Conservation (phyloP, 2,797 vertebrate genomes). For the Chelon auratus region DNA sequence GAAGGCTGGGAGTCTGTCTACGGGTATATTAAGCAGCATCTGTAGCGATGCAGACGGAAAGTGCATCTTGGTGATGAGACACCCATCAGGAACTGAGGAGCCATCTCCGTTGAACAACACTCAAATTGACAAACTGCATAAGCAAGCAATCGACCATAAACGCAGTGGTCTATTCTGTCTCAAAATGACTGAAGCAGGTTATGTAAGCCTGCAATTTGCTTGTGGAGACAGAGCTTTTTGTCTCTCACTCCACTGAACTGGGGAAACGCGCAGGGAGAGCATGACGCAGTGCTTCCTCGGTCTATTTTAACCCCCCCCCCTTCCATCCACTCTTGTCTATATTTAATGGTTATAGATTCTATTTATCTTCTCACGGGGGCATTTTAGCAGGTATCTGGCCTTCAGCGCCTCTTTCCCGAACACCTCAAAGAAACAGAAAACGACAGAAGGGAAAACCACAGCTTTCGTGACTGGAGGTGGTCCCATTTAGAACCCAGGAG, state of each 20-base stretch:
- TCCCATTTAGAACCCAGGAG: constrained; percentile 59
- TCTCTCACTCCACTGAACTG: constrained; percentile 73
- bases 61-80: constrained; percentile 22
- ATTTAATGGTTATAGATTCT: constrained; percentile 67
- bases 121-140: constrained; percentile 23
- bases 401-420: constrained; percentile 15
- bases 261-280: constrained; percentile 57
- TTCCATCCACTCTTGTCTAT: constrained; percentile 62
- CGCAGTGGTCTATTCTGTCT: constrained; percentile 34
- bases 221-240: constrained; percentile 68
- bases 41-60: not conserved
- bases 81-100: not conserved
- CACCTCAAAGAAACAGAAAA: not conserved
- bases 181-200: constrained; percentile 56
- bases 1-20: not conserved
- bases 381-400: constrained; percentile 18
- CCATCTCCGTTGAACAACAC: constrained; percentile 14
- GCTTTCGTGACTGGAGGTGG: constrained; percentile 59
- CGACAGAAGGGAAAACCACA: not conserved
- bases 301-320: constrained; percentile 35
- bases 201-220: constrained; percentile 66
- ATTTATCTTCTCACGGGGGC: constrained; percentile 47
- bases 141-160: constrained; percentile 17
- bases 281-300: constrained; percentile 71
- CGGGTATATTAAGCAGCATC: not conserved